Base-by-base conservation (phyloP, 1,140 invertebrate genomes). In the Hycleus phaleratus region DNA sequence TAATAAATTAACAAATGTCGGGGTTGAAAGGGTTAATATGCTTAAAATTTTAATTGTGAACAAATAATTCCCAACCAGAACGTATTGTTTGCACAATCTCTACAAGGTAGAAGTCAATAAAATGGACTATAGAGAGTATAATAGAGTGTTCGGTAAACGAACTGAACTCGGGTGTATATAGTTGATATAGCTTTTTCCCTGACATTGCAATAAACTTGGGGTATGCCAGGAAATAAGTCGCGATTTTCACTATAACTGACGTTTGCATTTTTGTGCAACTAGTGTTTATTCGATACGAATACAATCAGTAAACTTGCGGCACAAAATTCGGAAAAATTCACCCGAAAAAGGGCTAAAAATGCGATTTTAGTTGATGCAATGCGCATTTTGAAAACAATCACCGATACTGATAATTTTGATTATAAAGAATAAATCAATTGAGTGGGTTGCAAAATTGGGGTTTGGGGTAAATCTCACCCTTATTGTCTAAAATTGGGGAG, bases 21-120 rank as follows among this genome's bases (percentile, higher is more conserved):
- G 57, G 32, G 52, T 25, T 57, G 46, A 49, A 62, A 61, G 60
- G 63, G 63, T 65, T 65, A 65, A 62, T 59, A 65, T 62, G 63
- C 63, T 65, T 65, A 65, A 61, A 65, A 62, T 65, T 65, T 65
- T 65, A 65, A 65, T 65, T 65, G 63, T 65, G 63, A 65, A 58
- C 60, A 65, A 65, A 65, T 65, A 65, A 51, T 56, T 40, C 46
- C 12, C 32, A 32, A 32, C 32, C 45, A 25, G 24, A 18, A 18
- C 18, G 18, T 24, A 48, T 26, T 55, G 52, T 56, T 56, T 56
- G 55, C 43, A 56, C 38, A 49, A 49, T 38, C 39, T 7, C 11
- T 42, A 9, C 5, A n/a, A 42, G 40, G 7, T 32, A 7, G 53
- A 46, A 48, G 53, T 56, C 53, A 48, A 56, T 56, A 56, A 48